Percentiles rank a stretch among this genome's conserved stretches.
phyloP scores from a whole-genome alignment of 2,113 vertebrate species.

The Lontra canadensis region DNA sequence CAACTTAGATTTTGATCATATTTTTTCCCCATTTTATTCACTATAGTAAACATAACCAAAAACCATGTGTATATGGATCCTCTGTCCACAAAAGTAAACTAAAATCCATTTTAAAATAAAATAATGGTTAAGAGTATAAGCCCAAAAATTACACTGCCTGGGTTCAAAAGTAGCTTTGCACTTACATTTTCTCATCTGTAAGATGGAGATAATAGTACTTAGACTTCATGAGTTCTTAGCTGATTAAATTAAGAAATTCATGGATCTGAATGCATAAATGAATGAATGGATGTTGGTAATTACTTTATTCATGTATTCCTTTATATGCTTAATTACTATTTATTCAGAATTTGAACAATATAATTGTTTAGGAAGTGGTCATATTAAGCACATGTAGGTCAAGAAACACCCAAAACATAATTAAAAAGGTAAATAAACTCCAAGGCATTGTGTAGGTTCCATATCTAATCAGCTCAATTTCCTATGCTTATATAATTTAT shows the following conservation, averaged over 20 bases:
- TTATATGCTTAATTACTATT: constrained; percentile 18
- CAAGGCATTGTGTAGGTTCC: not conserved
- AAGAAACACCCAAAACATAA: not conserved
- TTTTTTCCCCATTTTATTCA: not conserved
- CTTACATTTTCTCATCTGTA: not conserved
- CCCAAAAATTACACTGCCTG: not conserved
- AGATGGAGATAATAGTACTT: not conserved
- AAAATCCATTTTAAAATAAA: constrained; percentile 48
- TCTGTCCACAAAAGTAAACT: constrained; percentile 8
- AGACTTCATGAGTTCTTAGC: not conserved
- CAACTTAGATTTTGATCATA: not conserved
- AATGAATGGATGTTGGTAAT: not conserved
- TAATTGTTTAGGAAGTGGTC: not conserved
- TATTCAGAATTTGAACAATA: constrained; percentile 43
- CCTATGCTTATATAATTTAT: not conserved
- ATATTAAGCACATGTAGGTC: not conserved
- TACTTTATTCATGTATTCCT: not conserved
- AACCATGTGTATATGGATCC: not conserved
- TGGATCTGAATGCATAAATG: not conserved
- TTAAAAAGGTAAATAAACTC: constrained; percentile 44
- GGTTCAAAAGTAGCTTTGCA: constrained; percentile 19
- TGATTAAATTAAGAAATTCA: not conserved
- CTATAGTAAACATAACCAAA: constrained; percentile 9
- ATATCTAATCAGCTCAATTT: not conserved
- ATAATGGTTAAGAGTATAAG: not conserved